A percentile compares a stretch with the other conserved stretches of the same genome.
Evolutionary conservation across 2,888 invertebrate species (phyloP).

Genomic region (Boloria euphrosyne): DNA sequence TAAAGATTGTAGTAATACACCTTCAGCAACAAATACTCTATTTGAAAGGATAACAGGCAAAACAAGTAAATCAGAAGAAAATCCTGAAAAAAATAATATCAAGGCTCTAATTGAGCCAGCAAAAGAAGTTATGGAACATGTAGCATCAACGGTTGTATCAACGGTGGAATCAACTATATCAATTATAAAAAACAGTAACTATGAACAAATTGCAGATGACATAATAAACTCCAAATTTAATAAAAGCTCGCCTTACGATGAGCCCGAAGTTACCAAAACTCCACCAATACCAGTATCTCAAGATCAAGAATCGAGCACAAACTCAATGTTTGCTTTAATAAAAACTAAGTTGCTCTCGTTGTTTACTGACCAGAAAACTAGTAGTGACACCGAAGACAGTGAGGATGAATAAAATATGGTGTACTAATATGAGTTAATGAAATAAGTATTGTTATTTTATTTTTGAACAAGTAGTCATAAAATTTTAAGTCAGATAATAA

Average conservation of each 20-base stretch:
- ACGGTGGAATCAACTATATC: constrained; percentile 25
- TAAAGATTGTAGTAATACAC: constrained; percentile 22
- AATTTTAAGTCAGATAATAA: too few relatives aligned
- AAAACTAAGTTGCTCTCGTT: constrained; percentile 33
- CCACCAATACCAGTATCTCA: constrained; percentile 22
- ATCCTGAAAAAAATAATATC: constrained; percentile 14
- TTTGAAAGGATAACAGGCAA: constrained; percentile 27
- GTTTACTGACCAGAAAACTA: constrained; percentile 16
- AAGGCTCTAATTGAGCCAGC: constrained; percentile 29
- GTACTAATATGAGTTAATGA: neutral
- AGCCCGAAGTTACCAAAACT: constrained; percentile 10
- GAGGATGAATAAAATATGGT: constrained; percentile 21
- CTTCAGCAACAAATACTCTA: constrained; percentile 20
- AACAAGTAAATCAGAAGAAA: constrained; percentile 18
- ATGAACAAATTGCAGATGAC: constrained; percentile 27
- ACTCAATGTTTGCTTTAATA: constrained; percentile 31
- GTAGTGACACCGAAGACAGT: constrained; percentile 16
- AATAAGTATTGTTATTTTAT: neutral
- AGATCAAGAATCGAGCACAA: constrained; percentile 22
- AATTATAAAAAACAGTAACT: constrained; percentile 19
- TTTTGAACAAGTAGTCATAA: neutral
- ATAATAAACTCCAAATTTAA: constrained; percentile 25
- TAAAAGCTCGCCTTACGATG: constrained; percentile 29
- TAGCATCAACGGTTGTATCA: constrained; percentile 26
- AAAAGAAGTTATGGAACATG: constrained; percentile 13